Percentiles rank a stretch among this genome's conserved stretches.
These are phyloP conservation scores for Rapana venosa DNA, from an alignment of 2,888 invertebrate genomes.

Conservation along the genomic window DNA sequence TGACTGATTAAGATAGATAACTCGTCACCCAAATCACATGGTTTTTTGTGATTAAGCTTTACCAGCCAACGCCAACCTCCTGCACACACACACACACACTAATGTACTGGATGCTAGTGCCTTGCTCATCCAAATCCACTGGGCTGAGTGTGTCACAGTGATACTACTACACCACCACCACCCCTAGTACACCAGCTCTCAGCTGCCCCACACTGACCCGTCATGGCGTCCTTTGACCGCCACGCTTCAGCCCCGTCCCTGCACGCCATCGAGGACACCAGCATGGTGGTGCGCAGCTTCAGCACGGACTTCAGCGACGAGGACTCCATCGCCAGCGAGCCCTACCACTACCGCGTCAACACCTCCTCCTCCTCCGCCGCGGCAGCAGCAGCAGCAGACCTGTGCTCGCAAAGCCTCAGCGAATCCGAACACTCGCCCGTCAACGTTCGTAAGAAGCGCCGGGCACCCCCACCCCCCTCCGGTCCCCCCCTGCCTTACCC, in stretches of 20 bases:
- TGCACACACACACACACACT: no score
- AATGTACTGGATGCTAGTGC: no score
- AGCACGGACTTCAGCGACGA: slow-evolving; percentile 35
- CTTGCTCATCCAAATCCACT: no score
- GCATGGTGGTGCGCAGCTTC: slow-evolving; percentile 9
- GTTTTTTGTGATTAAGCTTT: no score
- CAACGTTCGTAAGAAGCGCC: slow-evolving; percentile 38
- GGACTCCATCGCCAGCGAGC: slow-evolving; percentile 40
- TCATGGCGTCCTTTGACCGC: slow-evolving; percentile 39
- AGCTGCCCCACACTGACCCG: background rate
- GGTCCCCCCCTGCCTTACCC: slow-evolving; percentile 3
- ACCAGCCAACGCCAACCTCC: no score
- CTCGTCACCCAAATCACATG: no score
- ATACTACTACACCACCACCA: no score
- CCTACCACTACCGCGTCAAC: background rate
- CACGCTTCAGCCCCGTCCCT: slow-evolving; percentile 34
- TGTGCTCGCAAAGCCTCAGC: slow-evolving; percentile 34
- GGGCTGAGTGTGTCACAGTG: no score
- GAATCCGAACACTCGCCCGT: slow-evolving; percentile 39
- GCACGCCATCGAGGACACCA: background rate
- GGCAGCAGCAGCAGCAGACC: background rate
- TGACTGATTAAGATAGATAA: no score
- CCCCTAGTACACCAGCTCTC: no score
- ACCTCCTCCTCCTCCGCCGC: background rate
- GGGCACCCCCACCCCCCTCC: slow-evolving; percentile 46